Base-by-base conservation (phyloP, 2,113 vertebrate genomes). In the Heliornis fulica region DNA sequence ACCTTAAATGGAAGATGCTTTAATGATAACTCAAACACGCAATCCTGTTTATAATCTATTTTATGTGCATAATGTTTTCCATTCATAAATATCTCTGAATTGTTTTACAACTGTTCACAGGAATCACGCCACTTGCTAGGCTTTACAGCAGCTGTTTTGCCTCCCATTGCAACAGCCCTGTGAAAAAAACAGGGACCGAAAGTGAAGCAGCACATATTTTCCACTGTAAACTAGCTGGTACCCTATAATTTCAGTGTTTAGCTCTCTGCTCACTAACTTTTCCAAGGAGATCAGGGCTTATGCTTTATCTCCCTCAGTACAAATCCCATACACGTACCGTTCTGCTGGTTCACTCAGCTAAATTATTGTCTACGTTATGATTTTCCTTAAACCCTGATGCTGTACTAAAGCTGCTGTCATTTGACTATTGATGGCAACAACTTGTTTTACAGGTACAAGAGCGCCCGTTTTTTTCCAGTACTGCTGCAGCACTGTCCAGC, bases 61-160 rank as follows among this genome's bases (percentile, higher is more conserved):
- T 74, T 50, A 59, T 43, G 41, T 7, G 4, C 46, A 51, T 41
- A 90, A 86, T n/a, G 32, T 16, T 95, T 90, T 84, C 72, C 40
- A 87, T 74, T 87, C 40, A 92, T 50, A 81, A 93, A 57, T 54
- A 65, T 10, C 4, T 43, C 32, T 46, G 17, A 32, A 0, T 10
- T 38, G 50, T 92, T 92, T 94, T 78, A 81, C 88, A 89, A n/a
- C 25, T 81, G 28, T 75, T 89, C 72, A 64, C 56, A 66, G 31
- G 57, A 84, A 64, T 61, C 76, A 23, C 69, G 63, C 34, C 89
- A 71, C 38, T 79, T 53, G 57, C 51, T 23, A 63, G 50, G 50
- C 46, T 92, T 87, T 78, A 66, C 26, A 89, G 60, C 83, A 95
- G 86, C 83, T 92, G 76, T 61, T 95, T 78, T 43, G 84, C 61